phyloP scores from a whole-genome alignment of 1,140 invertebrate species.

The Dinothrombium tinctorium region DNA sequence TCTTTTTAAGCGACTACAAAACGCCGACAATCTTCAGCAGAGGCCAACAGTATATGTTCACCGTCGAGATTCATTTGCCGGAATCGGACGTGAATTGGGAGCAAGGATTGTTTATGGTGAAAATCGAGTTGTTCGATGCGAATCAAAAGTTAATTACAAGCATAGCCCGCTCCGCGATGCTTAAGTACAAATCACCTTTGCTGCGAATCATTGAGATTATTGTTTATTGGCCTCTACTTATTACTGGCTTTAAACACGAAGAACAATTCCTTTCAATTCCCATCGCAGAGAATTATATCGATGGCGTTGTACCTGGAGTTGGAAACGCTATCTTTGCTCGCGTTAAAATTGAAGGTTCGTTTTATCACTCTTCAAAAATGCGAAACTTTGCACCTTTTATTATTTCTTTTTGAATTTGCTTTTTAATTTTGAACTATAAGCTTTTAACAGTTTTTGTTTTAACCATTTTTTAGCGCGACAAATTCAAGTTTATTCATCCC shows the following conservation, averaged over 20 bases:
- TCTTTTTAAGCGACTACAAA: not conserved
- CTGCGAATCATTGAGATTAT: not conserved
- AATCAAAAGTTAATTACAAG: not conserved
- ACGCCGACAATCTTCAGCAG: not conserved
- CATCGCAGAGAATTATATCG: not conserved
- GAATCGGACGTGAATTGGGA: conserved; percentile 8
- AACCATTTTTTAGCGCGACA: not conserved
- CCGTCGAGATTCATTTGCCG: conserved; percentile 3
- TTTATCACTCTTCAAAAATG: not conserved
- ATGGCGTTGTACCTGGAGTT: not conserved
- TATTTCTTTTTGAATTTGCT: not conserved
- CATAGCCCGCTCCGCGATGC: not conserved
- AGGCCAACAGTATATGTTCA: conserved; percentile 5
- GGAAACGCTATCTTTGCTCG: not conserved
- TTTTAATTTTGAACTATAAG: not conserved
- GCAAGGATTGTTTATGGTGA: conserved; percentile 8
- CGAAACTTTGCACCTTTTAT: not conserved
- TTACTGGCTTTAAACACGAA: conserved; percentile 1
- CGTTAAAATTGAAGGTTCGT: conserved; percentile 4
- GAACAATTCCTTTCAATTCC: not conserved
- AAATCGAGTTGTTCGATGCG: conserved; percentile 3
- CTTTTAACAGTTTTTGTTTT: not conserved
- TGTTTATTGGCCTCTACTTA: conserved; percentile 5
- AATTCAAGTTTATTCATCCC: conserved; percentile 1
- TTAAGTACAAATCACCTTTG: conserved; percentile 3